Evolutionary conservation across 2,113 vertebrate species (phyloP).

Genomic region (Lepus europaeus): DNA sequence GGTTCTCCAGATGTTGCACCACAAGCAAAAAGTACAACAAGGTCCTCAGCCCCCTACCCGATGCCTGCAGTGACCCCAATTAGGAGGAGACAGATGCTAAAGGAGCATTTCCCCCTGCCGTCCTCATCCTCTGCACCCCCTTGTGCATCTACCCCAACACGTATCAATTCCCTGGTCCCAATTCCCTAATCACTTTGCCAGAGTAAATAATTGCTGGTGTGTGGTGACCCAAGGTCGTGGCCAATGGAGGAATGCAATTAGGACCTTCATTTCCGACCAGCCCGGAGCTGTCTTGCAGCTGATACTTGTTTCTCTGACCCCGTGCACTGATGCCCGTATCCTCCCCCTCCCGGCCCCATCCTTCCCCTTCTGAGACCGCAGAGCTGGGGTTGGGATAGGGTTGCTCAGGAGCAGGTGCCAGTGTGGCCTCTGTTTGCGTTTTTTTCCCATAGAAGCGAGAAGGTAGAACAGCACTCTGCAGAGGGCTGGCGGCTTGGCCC

Average conservation of each 20-base stretch:
- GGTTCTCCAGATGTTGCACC: conserved; percentile 76
- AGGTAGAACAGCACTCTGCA: background rate
- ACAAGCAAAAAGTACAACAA: conserved; percentile 77
- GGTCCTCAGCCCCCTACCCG: conserved; percentile 73
- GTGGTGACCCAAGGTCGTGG: conserved; percentile 75
- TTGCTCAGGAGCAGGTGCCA: background rate
- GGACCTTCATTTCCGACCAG: conserved; percentile 62
- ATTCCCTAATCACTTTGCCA: conserved; percentile 80
- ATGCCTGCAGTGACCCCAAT: conserved; percentile 82
- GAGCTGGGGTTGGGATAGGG: background rate
- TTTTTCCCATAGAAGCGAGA: background rate
- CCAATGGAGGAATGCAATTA: conserved; percentile 74
- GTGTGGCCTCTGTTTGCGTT: background rate
- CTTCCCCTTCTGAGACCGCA: background rate
- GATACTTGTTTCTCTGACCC: conserved; percentile 43
- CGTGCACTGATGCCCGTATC: background rate
- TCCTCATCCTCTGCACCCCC: background rate
- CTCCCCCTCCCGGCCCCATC: background rate
- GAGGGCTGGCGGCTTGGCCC: background rate
- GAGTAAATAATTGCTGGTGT: conserved; percentile 72
- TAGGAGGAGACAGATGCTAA: conserved; percentile 84
- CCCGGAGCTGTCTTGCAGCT: conserved; percentile 72
- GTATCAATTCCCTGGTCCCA: conserved; percentile 75
- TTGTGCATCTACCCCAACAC: conserved; percentile 35
- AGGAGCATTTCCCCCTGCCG: conserved; percentile 56